A percentile compares a stretch with the other conserved stretches of the same genome.
Evolutionary conservation across 1,140 invertebrate genomes (phyloP).

Genomic region (Druon quercuslanigerum): DNA sequence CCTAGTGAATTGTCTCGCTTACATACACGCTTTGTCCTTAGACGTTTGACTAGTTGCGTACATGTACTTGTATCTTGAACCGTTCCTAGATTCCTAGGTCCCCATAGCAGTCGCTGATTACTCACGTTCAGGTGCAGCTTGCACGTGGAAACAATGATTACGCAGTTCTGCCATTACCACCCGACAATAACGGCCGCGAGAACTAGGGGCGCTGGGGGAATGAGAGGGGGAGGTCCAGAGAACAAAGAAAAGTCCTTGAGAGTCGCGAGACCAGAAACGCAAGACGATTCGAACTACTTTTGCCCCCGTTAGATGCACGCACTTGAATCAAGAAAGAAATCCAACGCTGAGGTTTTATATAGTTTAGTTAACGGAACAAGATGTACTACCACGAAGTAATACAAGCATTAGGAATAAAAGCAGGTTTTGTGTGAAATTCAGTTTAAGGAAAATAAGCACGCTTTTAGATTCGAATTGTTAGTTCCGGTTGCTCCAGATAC

Average conservation of each 20-base stretch:
- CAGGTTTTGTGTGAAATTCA: no score
- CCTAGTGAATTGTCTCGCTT: background rate
- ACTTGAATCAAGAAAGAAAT: conserved; percentile 18
- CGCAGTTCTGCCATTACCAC: conserved; percentile 51
- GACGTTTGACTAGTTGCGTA: background rate
- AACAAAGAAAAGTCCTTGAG: conserved; percentile 69
- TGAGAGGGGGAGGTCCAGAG: conserved; percentile 44
- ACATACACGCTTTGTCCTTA: background rate
- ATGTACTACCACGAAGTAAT: no score
- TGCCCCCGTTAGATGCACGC: conserved; percentile 60
- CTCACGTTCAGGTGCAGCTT: conserved; percentile 66
- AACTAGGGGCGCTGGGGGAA: background rate
- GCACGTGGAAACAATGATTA: conserved; percentile 65
- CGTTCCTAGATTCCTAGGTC: conserved; percentile 49
- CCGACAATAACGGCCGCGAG: conserved; percentile 21
- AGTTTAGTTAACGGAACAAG: no score
- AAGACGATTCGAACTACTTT: conserved; percentile 42
- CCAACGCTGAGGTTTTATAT: background rate
- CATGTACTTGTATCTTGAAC: background rate
- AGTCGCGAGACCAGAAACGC: conserved; percentile 50
- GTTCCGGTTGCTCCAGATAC: no score
- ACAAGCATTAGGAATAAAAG: no score
- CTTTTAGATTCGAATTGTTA: no score
- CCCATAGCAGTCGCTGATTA: conserved; percentile 56
- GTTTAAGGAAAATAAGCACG: no score